Conservation (phyloP, 2,113 vertebrate species). For the Phyllopteryx taeniolatus region DNA sequence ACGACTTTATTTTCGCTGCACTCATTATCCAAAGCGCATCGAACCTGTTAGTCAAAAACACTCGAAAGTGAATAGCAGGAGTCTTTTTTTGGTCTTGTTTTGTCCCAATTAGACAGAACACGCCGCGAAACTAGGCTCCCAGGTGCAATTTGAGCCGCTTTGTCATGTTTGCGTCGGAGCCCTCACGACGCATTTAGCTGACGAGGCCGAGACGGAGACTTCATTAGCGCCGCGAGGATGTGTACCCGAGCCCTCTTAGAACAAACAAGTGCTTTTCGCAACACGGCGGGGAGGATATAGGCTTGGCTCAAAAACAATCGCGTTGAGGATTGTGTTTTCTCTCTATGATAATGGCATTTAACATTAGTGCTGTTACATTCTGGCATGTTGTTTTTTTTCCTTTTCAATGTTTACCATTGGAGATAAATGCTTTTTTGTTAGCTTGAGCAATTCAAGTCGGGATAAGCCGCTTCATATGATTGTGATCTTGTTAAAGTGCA, state of each 20-base stretch:
- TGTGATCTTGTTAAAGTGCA: too few relatives aligned
- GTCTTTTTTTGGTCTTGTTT: slow-evolving; percentile 32
- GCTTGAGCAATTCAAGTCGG: neutral
- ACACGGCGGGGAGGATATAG: slow-evolving; percentile 6
- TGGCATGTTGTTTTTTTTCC: neutral
- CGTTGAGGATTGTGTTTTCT: neutral
- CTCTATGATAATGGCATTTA: neutral
- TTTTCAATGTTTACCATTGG: neutral
- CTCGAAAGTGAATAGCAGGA: slow-evolving; percentile 10
- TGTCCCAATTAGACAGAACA: slow-evolving; percentile 39
- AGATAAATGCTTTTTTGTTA: neutral
- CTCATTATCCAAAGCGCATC: slow-evolving; percentile 37
- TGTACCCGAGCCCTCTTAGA: neutral
- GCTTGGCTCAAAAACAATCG: slow-evolving; percentile 5
- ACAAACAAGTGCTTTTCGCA: neutral
- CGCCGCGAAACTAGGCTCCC: slow-evolving; percentile 7
- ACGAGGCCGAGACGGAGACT: slow-evolving; percentile 4
- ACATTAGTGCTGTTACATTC: neutral
- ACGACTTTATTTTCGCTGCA: slow-evolving; percentile 8
- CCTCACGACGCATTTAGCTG: slow-evolving; percentile 13
- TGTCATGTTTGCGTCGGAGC: slow-evolving; percentile 23
- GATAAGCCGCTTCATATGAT: too few relatives aligned
- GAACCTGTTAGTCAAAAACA: slow-evolving; percentile 11
- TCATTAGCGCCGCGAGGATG: slow-evolving; percentile 21
- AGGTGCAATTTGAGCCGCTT: slow-evolving; percentile 25